Base-by-base conservation (phyloP, 2,797 vertebrate species). In the Discoglossus pictus region DNA sequence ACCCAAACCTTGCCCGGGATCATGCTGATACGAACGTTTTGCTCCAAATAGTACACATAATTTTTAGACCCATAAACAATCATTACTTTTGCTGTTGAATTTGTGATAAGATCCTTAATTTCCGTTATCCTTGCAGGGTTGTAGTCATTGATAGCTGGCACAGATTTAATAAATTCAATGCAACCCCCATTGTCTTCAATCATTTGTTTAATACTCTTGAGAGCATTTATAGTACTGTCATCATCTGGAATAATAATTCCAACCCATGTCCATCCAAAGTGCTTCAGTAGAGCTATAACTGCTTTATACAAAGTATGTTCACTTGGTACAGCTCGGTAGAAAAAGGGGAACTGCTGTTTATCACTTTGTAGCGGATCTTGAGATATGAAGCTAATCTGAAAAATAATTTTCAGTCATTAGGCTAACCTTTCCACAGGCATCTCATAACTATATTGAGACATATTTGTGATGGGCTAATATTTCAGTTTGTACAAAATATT, bases 1-100 rank as follows among this genome's bases (percentile, higher is more conserved):
- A 70, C 56, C 67, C 67, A 70, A 1, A 63, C 60, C 24, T 70
- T 70, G 9, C 67, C 67, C n/a, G 67, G 67, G 34, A 70, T 50
- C 16, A 3, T 40, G 4, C 17, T 55, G 9, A 70, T 5, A 17
- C 40, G 51, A 6, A 63, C 67, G 34, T 62, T 62, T 23, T 56
- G 43, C 18, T 70, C 67, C 40, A 70, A 5, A 38, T 69, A 69
- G 27, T 69, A 69, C 6, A 69, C 51, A 35, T 55, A 40, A 48
- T 69, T 69, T 46, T 69, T 69, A 6, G 67, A 62, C 16, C 67
- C 67, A 18, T 69, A 69, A 7, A 69, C 23, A 23, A 69, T 42
- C 31, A 69, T 62, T 7, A 40, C 67, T 27, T 62, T 69, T 47
- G 42, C 50, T 31, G 67, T 48, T 6, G 67, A 47, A 1, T 47